phyloP scores from a whole-genome alignment of 2,797 vertebrate species.

The Delichon dasypus region DNA sequence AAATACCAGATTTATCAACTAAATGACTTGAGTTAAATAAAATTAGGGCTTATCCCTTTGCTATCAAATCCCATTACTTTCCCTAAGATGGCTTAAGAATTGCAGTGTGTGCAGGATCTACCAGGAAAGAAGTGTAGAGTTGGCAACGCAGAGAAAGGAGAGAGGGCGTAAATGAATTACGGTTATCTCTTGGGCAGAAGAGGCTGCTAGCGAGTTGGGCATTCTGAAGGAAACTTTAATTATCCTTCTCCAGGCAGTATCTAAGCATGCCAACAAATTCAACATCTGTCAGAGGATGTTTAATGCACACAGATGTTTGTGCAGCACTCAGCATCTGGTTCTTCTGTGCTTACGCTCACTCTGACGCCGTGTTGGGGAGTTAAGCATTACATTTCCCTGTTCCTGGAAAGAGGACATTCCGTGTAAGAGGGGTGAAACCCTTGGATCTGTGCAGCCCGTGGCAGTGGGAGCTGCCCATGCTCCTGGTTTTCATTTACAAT shows the following conservation, averaged over 20 bases:
- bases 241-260: not conserved
- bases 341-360: rapidly evolving
- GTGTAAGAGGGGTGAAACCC: not conserved
- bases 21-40: conserved; percentile 22
- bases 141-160: not conserved
- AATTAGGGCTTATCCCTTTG: conserved; percentile 53
- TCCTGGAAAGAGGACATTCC: not conserved
- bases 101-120: not conserved
- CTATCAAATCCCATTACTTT: conserved; percentile 55
- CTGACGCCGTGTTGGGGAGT: not conserved
- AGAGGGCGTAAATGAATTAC: not conserved
- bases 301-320: not conserved
- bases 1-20: not conserved
- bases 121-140: not conserved
- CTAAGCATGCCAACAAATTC: not conserved
- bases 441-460: not conserved
- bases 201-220: not conserved
- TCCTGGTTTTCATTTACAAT: not conserved
- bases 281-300: not conserved
- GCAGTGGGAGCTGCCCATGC: not conserved
- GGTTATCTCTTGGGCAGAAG: not conserved
- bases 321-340: not conserved
- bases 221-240: not conserved
- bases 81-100: conserved; percentile 55
- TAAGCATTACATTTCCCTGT: not conserved